Percentiles rank a stretch among this genome's conserved stretches.
These are phyloP conservation scores for Gryllus bimaculatus DNA, from an alignment of 1,140 invertebrate genomes.

Conservation along the genomic window DNA sequence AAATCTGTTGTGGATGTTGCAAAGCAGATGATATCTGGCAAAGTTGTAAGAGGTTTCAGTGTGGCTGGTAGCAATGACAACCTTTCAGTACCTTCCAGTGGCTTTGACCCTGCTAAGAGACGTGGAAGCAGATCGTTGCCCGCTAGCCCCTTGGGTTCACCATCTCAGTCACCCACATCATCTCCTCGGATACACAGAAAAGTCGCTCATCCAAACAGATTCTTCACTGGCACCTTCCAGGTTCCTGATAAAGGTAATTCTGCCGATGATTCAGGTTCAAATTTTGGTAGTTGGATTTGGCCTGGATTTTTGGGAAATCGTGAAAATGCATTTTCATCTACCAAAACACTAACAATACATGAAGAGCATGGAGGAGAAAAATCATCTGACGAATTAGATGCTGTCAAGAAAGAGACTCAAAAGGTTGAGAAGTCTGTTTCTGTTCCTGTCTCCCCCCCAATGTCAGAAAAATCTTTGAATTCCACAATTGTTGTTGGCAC, in stretches of 20 bases:
- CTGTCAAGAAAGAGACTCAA: constrained; percentile 30
- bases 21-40: constrained; percentile 54
- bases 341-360: not conserved
- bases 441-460: constrained; percentile 28
- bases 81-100: not conserved
- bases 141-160: constrained; percentile 52
- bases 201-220: constrained; percentile 23
- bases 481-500: not conserved
- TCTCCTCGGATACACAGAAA: constrained; percentile 36
- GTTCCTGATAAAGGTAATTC: not conserved
- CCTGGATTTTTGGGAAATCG: constrained; percentile 39
- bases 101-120: constrained; percentile 34
- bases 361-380: constrained; percentile 9
- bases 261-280: not conserved
- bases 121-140: constrained; percentile 60
- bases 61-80: not conserved
- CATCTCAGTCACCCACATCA: constrained; percentile 45
- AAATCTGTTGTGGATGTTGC: constrained; percentile 61
- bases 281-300: constrained; percentile 41
- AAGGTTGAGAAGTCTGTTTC: constrained; percentile 31
- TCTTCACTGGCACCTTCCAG: constrained; percentile 26
- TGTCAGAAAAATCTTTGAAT: constrained; percentile 21
- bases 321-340: not conserved
- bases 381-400: not conserved
- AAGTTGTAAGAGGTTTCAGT: constrained; percentile 7